Percentiles rank a stretch among this genome's conserved stretches.
Evolutionary conservation across 2,113 vertebrate genomes (phyloP).

Genomic region (Bubalus kerabau): DNA sequence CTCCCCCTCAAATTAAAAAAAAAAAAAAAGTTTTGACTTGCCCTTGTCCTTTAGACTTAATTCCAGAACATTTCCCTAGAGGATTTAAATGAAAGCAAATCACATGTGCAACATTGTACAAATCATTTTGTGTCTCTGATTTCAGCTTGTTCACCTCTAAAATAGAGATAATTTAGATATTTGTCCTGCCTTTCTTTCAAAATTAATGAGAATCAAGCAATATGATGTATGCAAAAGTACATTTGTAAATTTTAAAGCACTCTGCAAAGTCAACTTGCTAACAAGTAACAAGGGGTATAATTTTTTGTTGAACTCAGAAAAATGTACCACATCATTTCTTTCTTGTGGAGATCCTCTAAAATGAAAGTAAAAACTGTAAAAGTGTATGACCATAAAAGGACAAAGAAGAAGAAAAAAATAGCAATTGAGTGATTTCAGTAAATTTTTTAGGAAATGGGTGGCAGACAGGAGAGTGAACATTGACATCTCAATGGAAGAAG

Average conservation of each 20-base stretch:
- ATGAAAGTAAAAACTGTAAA: background rate
- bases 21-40: background rate
- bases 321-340: background rate
- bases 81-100: background rate
- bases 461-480: background rate
- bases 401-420: background rate
- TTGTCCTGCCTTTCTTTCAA: background rate
- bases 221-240: background rate
- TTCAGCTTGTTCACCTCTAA: slow-evolving; percentile 18
- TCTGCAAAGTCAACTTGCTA: background rate
- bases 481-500: background rate
- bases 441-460: background rate
- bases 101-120: background rate
- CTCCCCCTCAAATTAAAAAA: background rate
- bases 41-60: background rate
- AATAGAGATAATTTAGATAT: background rate
- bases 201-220: slow-evolving; percentile 8
- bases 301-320: background rate
- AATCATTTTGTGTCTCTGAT: background rate
- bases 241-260: background rate
- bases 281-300: background rate
- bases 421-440: background rate
- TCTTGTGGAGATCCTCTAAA: background rate
- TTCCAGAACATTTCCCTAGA: background rate
- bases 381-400: background rate